A percentile compares a stretch with the other conserved stretches of the same genome.
Conservation (phyloP, 1,140 invertebrate genomes). For the Trypoxylus dichotomus region DNA sequence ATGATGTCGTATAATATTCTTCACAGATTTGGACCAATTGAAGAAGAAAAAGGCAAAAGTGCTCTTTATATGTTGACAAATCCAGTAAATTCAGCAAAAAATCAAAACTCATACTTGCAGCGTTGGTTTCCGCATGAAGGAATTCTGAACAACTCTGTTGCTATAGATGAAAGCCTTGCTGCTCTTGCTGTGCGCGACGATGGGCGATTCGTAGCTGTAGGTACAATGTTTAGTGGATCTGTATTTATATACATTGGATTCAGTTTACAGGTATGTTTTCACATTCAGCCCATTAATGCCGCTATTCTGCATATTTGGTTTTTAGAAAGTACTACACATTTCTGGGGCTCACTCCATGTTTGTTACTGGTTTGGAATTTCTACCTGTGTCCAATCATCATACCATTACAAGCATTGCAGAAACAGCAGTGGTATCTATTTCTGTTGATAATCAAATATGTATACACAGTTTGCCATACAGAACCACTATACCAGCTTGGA, state of each 20-base stretch:
- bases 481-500: conserved; percentile 76
- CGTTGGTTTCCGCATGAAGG: conserved; percentile 67
- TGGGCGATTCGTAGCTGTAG: conserved; percentile 87
- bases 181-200: conserved; percentile 87
- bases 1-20: too few species aligned
- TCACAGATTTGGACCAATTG: conserved; percentile 68
- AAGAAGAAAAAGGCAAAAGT: conserved; percentile 65
- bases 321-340: conserved; percentile 78
- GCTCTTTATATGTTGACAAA: conserved; percentile 83
- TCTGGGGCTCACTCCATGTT: conserved; percentile 89
- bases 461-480: conserved; percentile 84
- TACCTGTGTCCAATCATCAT: conserved; percentile 62
- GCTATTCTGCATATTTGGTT: conserved; percentile 28
- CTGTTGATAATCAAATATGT: conserved; percentile 90
- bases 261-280: conserved; percentile 77
- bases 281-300: background rate
- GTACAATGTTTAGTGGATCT: conserved; percentile 89
- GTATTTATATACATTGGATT: conserved; percentile 90
- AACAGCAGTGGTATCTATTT: conserved; percentile 89
- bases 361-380: conserved; percentile 89
- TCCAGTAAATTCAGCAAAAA: conserved; percentile 67
- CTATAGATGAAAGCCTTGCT: conserved; percentile 75
- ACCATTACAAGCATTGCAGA: conserved; percentile 73
- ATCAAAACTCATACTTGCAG: conserved; percentile 72
- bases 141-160: conserved; percentile 58